Evolutionary conservation across 2,113 vertebrate genomes (phyloP), one percentile per base, ranked within the genome.

Genomic region (Callopanchax toddi): DNA sequence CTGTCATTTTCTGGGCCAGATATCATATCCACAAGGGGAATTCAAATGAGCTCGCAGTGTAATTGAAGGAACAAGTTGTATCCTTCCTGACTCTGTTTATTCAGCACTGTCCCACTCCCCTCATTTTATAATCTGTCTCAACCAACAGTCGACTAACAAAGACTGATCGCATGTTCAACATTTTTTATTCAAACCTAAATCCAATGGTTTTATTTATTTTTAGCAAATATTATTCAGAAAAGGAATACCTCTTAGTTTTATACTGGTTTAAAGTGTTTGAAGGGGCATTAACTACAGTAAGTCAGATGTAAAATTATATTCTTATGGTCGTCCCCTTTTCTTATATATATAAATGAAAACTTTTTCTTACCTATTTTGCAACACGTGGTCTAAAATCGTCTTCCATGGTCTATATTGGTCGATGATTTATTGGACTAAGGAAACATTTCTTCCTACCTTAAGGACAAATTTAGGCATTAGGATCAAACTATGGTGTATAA

Each of bases 71-170:
- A 84, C 74, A 71, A 48, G 59, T 74, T 68, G 75, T 75, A 64
- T 90, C 82, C 86, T 89, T 91, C 89, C 91, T 86, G 89, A 77
- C 56, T 81, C 71, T 88, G 86, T 88, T 91, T 90, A 74, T 76
- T 68, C 67, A 65, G 49, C 4, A 5, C 76, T 60, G 39, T 68
- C 70, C 46, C 76, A 63, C 36, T 74, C 67, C 68, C n/a, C 48
- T 48, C 43, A 2, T 42, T 44, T 74, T 17, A 17, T 16, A 10
- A 26, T n/a, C 13, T 21, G 62, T 53, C 50, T 58, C 39, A 20
- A 63, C 60, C 40, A 63, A 32, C 71, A 36, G 23, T 17, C 1
- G 22, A 44, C 46, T 46, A 34, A 75, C 25, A 40, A 59, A 58
- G 67, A 53, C 60, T 11, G n/a, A 52, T 18, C 5, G 6, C 1